Percentiles rank a stretch among this genome's conserved stretches.
phyloP scores from a whole-genome alignment of 2,888 invertebrate genomes.

The Drosophila melanocephala region DNA sequence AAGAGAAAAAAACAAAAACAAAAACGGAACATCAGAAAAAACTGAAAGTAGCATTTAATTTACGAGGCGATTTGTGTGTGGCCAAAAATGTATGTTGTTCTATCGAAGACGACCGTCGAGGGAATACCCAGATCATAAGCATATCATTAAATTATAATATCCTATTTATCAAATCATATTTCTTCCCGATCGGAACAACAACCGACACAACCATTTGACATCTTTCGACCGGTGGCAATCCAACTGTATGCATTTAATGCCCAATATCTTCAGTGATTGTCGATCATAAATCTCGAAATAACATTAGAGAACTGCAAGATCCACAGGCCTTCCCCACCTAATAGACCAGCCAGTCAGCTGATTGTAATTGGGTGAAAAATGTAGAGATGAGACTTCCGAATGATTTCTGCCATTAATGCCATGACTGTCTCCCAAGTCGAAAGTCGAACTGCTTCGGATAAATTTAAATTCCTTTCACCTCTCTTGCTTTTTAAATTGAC shows the following conservation, averaged over 20 bases:
- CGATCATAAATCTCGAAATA: slow-evolving; percentile 44
- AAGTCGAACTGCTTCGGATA: background rate
- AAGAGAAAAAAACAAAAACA: slow-evolving; percentile 20
- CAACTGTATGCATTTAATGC: background rate
- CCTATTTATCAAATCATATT: slow-evolving; percentile 74
- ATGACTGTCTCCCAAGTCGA: background rate
- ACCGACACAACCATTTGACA: slow-evolving; percentile 68
- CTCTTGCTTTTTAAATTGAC: background rate
- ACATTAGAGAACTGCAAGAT: slow-evolving; percentile 9
- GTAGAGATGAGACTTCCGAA: background rate
- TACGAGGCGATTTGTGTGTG: slow-evolving; percentile 58
- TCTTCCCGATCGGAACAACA: slow-evolving; percentile 58
- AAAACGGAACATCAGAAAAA: slow-evolving; percentile 1
- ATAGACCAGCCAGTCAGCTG: too few species aligned
- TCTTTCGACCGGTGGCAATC: slow-evolving; percentile 29
- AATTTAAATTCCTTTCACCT: background rate
- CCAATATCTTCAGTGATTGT: slow-evolving; percentile 1
- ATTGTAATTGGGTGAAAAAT: background rate
- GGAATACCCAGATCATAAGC: slow-evolving; percentile 56
- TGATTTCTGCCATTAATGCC: background rate
- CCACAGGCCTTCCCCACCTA: too few species aligned
- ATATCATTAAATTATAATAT: slow-evolving; percentile 72
- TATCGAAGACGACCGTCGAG: slow-evolving; percentile 41
- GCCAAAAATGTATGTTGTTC: slow-evolving; percentile 38
- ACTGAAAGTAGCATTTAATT: slow-evolving; percentile 35